Percentiles rank a stretch among this genome's conserved stretches.
Conservation (phyloP, 1,140 invertebrate species). For the Frieseomelitta varia region DNA sequence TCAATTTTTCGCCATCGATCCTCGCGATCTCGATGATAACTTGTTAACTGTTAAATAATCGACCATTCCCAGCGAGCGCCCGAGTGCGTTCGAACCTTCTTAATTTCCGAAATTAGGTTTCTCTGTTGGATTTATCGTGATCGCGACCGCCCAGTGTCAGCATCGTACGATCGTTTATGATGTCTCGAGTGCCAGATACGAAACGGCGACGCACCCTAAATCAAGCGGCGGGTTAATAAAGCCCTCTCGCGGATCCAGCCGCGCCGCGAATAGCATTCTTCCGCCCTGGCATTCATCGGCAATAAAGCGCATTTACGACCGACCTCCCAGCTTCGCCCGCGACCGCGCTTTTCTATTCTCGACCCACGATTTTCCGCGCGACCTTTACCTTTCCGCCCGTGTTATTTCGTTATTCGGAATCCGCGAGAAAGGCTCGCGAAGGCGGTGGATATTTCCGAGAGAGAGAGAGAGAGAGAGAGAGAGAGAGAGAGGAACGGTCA, state of each 20-base stretch:
- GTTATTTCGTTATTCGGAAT: too few species aligned
- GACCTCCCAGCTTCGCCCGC: conserved; percentile 23
- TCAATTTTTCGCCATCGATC: conserved; percentile 34
- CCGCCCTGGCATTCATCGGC: conserved; percentile 42
- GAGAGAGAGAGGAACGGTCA: too few species aligned
- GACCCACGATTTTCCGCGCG: conserved; percentile 38
- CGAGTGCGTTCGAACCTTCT: not conserved
- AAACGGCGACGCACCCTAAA: conserved; percentile 58
- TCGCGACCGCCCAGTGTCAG: conserved; percentile 11
- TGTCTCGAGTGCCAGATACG: conserved; percentile 46
- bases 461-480: not conserved
- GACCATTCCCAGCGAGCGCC: not conserved
- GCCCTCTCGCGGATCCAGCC: conserved; percentile 33
- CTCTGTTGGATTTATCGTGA: conserved; percentile 18
- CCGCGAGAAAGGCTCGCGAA: too few species aligned
- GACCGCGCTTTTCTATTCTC: conserved; percentile 52
- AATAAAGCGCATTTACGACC: conserved; percentile 66
- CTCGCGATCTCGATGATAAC: conserved; percentile 8
- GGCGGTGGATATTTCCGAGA: not conserved
- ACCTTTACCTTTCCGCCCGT: not conserved
- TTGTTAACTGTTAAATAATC: not conserved
- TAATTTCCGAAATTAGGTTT: not conserved
- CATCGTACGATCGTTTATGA: conserved; percentile 53
- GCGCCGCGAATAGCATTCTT: conserved; percentile 49
- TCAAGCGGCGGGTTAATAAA: conserved; percentile 65